Conservation (phyloP, 2,888 invertebrate species). For the Dryocosmus kuriphilus region DNA sequence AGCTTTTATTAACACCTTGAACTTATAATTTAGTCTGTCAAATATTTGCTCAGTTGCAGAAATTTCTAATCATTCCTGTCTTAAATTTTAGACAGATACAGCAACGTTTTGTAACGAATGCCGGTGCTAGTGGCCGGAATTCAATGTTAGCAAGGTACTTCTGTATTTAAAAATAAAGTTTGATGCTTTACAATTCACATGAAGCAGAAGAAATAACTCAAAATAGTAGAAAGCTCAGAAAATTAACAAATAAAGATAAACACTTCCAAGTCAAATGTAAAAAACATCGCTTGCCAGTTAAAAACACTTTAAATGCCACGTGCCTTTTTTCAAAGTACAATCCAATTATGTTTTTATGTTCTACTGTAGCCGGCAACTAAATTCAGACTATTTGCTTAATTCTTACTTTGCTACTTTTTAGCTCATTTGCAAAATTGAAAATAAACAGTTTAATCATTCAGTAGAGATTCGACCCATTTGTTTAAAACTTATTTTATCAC, state of each 20-base stretch:
- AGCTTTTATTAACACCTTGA: neutral
- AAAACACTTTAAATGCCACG: neutral
- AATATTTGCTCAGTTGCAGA: neutral
- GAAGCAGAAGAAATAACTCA: neutral
- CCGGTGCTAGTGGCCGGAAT: conserved; percentile 24
- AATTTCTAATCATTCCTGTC: conserved; percentile 4
- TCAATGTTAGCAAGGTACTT: conserved; percentile 24
- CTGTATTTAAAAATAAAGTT: conserved; percentile 18
- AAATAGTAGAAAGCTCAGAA: neutral
- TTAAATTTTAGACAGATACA: conserved; percentile 24
- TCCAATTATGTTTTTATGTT: neutral
- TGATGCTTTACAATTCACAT: neutral
- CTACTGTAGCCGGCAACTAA: neutral
- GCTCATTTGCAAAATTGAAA: neutral
- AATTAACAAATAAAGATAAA: too few relatives aligned
- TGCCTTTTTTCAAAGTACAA: neutral
- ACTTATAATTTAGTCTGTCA: neutral
- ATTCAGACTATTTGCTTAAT: neutral
- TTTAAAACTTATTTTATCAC: neutral
- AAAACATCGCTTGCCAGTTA: neutral
- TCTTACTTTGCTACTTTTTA: neutral
- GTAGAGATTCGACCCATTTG: neutral
- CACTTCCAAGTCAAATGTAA: too few relatives aligned
- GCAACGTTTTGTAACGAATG: conserved; percentile 26
- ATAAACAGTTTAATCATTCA: neutral